phyloP scores from a whole-genome alignment of 2,113 vertebrate genomes.

The Tyrannus savana region DNA sequence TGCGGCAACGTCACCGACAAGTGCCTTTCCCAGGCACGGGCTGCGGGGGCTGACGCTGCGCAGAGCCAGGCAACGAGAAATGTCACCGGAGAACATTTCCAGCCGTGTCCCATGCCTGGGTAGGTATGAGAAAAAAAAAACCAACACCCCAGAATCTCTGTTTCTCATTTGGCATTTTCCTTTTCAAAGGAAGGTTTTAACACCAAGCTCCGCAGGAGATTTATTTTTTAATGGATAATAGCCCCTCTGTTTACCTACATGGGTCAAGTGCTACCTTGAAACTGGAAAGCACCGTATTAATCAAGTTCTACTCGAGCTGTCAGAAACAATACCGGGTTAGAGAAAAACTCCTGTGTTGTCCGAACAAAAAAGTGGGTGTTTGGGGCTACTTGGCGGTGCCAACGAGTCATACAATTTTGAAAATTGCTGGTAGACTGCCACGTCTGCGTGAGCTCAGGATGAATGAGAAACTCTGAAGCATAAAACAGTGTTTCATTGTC shows the following conservation, averaged over 20 bases:
- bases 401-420: conserved; percentile 16
- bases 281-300: conserved; percentile 53
- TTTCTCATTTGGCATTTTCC: conserved; percentile 2
- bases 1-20: background rate
- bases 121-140: background rate
- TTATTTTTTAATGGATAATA: conserved; percentile 60
- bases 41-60: background rate
- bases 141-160: background rate
- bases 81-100: background rate
- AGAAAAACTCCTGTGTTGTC: conserved; percentile 49
- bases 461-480: conserved; percentile 55
- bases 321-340: conserved; percentile 47
- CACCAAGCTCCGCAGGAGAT: conserved; percentile 36
- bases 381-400: conserved; percentile 5
- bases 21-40: background rate
- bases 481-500: conserved; percentile 59
- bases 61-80: background rate
- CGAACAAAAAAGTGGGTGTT: conserved; percentile 59
- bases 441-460: background rate
- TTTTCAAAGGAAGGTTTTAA: conserved; percentile 41
- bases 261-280: conserved; percentile 61
- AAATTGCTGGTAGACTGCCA: conserved; percentile 62
- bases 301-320: conserved; percentile 53
- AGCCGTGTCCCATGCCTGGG: background rate
- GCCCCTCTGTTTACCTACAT: conserved; percentile 58